These are phyloP conservation scores for Cybosia mesomella DNA, from an alignment of 2,888 invertebrate genomes.

Conservation along the genomic window DNA sequence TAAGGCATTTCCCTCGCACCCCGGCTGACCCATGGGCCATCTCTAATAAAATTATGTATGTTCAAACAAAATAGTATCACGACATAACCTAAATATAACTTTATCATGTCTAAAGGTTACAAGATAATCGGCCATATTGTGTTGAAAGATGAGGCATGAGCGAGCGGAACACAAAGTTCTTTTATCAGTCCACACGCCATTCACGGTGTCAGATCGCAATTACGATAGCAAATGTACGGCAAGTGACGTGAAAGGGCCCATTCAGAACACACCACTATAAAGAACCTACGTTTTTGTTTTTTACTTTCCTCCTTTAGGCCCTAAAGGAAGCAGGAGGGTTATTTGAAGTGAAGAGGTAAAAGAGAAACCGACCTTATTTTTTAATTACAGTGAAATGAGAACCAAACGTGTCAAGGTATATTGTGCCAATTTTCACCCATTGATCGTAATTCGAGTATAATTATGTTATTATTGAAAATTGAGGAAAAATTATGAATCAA, in stretches of 20 bases:
- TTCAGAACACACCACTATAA: constrained; percentile 50
- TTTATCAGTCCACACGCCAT: constrained; percentile 57
- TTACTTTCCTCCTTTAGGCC: constrained; percentile 42
- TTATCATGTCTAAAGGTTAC: constrained; percentile 15
- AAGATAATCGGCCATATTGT: constrained; percentile 39
- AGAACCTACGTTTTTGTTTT: constrained; percentile 53
- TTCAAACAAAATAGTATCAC: background rate
- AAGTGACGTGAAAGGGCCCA: constrained; percentile 60
- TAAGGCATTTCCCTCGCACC: too few relatives aligned
- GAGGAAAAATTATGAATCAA: too few relatives aligned
- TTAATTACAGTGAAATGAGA: constrained; percentile 29
- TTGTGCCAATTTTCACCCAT: too few relatives aligned
- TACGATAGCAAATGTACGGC: constrained; percentile 63
- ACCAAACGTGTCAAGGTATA: background rate
- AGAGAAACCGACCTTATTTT: constrained; percentile 33
- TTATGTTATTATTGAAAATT: too few relatives aligned
- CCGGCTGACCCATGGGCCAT: too few relatives aligned
- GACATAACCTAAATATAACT: background rate
- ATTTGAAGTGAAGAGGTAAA: constrained; percentile 40
- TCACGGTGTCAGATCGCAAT: constrained; percentile 66
- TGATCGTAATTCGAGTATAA: too few relatives aligned
- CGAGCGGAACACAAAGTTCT: constrained; percentile 44
- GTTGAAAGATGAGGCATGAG: constrained; percentile 37
- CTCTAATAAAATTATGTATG: too few relatives aligned
- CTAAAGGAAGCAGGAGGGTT: constrained; percentile 21